Conservation (phyloP, 2,797 vertebrate genomes). For the Tapirus indicus region DNA sequence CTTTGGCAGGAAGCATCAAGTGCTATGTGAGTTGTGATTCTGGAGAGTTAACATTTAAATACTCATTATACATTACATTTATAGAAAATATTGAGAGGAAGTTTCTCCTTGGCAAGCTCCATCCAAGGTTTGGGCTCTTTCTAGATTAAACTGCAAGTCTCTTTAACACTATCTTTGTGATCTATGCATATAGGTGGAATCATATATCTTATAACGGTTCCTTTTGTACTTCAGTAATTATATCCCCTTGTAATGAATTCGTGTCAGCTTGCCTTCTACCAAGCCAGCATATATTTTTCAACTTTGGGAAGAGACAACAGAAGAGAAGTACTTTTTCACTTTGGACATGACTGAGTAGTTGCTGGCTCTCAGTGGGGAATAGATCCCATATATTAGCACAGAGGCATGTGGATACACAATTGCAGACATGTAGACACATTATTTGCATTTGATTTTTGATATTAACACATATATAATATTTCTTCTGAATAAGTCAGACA, state of each 20-base stretch:
- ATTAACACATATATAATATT: background rate
- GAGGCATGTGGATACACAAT: background rate
- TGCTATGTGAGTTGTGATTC: slow-evolving; percentile 28
- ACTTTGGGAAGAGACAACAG: background rate
- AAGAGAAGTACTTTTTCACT: background rate
- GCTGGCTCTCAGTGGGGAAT: background rate
- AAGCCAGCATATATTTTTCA: slow-evolving; percentile 3
- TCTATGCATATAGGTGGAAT: background rate
- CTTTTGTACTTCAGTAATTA: slow-evolving; percentile 21
- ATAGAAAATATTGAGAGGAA: slow-evolving; percentile 58
- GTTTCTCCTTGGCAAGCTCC: slow-evolving; percentile 26
- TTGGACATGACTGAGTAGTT: background rate
- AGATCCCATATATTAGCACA: background rate
- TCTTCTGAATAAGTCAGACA: slow-evolving; percentile 50
- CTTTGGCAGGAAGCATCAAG: slow-evolving; percentile 61
- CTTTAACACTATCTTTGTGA: background rate
- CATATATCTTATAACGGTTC: background rate
- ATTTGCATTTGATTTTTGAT: slow-evolving; percentile 41
- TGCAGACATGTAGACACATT: background rate
- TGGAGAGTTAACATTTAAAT: slow-evolving; percentile 52
- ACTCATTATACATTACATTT: slow-evolving; percentile 24
- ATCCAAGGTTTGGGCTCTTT: slow-evolving; percentile 7
- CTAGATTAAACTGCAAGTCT: background rate
- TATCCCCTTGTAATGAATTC: slow-evolving; percentile 11
- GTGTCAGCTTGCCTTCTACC: background rate